A percentile compares a stretch with the other conserved stretches of the same genome.
Conservation (phyloP, 2,797 vertebrate species). For the Dicrostonyx torquatus region DNA sequence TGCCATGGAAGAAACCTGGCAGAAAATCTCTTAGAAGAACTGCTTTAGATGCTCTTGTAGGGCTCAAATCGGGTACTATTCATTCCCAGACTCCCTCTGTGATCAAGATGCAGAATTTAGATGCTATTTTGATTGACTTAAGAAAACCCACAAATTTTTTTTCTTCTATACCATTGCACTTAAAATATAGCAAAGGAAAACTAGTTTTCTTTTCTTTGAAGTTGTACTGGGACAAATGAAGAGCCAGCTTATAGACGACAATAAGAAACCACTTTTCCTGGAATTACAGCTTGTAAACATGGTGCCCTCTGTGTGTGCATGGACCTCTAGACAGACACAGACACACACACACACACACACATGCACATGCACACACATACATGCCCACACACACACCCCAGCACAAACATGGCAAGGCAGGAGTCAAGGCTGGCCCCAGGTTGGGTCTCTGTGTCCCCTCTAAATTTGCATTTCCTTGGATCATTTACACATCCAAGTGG, state of each 20-base stretch:
- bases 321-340: neutral
- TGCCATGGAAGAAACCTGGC: neutral
- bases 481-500: neutral
- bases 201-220: conserved; percentile 33
- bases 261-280: neutral
- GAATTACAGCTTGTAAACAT: neutral
- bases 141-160: conserved; percentile 15
- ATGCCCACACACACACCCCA: neutral
- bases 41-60: neutral
- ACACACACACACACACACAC: neutral
- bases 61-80: neutral
- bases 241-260: neutral
- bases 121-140: neutral
- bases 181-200: neutral
- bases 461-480: neutral
- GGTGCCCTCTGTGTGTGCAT: neutral
- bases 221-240: neutral
- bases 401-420: neutral
- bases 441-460: neutral
- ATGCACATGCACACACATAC: neutral
- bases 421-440: neutral
- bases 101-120: neutral
- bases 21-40: neutral
- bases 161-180: conserved; percentile 14
- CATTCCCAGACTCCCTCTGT: neutral